Evolutionary conservation across 2,888 invertebrate species (phyloP).

Genomic region (Ophioninae sp.): DNA sequence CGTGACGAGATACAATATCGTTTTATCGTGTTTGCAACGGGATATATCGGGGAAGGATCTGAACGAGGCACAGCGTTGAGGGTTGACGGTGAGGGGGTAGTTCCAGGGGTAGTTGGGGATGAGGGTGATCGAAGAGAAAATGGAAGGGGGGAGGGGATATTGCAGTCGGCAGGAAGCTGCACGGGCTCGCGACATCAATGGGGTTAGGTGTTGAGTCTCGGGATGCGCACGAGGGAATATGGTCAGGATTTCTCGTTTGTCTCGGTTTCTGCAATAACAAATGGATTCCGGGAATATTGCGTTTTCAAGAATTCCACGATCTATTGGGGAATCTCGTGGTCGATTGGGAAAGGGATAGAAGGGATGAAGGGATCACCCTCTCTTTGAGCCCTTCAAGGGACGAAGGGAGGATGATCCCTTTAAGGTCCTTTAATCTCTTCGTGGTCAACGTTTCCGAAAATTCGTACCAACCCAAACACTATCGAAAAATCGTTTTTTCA

Average conservation of each 20-base stretch:
- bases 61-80: not conserved
- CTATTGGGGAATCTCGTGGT: constrained; percentile 8
- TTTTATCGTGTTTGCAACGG: constrained; percentile 41
- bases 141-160: not conserved
- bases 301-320: constrained; percentile 13
- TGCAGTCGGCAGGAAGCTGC: not conserved
- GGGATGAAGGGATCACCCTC: constrained; percentile 59
- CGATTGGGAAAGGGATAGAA: constrained; percentile 52
- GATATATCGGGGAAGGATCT: not conserved
- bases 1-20: constrained; percentile 32
- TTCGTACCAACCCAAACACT: too few species aligned
- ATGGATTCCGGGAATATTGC: not conserved
- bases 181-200: constrained; percentile 21
- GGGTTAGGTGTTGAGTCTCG: constrained; percentile 5
- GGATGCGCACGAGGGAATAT: constrained; percentile 6
- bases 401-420: too few species aligned
- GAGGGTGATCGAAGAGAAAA: too few species aligned
- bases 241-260: constrained; percentile 1
- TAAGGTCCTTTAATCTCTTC: too few species aligned
- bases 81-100: not conserved
- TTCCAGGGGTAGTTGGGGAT: too few species aligned
- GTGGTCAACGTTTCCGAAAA: too few species aligned
- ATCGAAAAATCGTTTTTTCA: too few species aligned
- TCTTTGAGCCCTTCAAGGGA: too few species aligned
- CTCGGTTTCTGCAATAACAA: constrained; percentile 6